Evolutionary conservation across 2,797 vertebrate species (phyloP).

Genomic region (Odontamblyopus lacepedii): DNA sequence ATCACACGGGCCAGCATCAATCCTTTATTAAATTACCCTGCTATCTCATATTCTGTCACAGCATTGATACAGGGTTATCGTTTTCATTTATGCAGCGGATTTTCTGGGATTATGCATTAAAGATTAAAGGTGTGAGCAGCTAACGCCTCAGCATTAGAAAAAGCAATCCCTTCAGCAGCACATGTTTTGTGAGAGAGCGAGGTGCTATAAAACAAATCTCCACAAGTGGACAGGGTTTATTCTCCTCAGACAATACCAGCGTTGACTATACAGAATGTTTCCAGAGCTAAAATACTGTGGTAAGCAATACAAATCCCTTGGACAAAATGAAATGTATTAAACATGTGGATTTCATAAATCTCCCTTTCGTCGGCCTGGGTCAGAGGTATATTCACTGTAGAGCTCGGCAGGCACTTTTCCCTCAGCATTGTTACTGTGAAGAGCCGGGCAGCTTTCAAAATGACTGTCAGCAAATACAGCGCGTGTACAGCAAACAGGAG

Average conservation of each 20-base stretch:
- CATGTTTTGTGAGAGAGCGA: conserved; percentile 53
- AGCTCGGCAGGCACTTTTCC: conserved; percentile 69
- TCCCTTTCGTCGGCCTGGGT: conserved; percentile 71
- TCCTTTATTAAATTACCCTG: conserved; percentile 76
- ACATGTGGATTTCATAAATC: conserved; percentile 85
- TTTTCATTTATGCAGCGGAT: conserved; percentile 71
- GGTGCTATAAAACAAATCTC: conserved; percentile 71
- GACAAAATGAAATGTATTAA: conserved; percentile 87
- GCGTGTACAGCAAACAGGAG: conserved; percentile 59
- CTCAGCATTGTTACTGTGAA: conserved; percentile 66
- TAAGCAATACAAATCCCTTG: conserved; percentile 81
- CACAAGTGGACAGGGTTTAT: conserved; percentile 64
- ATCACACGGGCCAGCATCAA: conserved; percentile 68
- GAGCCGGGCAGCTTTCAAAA: conserved; percentile 68
- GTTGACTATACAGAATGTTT: conserved; percentile 71
- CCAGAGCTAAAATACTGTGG: conserved; percentile 73
- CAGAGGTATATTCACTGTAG: conserved; percentile 75
- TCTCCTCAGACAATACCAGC: conserved; percentile 76
- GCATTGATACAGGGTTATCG: conserved; percentile 69
- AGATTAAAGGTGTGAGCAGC: conserved; percentile 66
- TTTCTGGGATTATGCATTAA: conserved; percentile 76
- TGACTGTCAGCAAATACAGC: conserved; percentile 76
- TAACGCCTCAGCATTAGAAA: conserved; percentile 68
- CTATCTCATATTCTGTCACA: conserved; percentile 75
- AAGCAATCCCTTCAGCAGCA: conserved; percentile 62